phyloP scores from a whole-genome alignment of 2,797 vertebrate genomes.

The Halcyon chelicuti region DNA sequence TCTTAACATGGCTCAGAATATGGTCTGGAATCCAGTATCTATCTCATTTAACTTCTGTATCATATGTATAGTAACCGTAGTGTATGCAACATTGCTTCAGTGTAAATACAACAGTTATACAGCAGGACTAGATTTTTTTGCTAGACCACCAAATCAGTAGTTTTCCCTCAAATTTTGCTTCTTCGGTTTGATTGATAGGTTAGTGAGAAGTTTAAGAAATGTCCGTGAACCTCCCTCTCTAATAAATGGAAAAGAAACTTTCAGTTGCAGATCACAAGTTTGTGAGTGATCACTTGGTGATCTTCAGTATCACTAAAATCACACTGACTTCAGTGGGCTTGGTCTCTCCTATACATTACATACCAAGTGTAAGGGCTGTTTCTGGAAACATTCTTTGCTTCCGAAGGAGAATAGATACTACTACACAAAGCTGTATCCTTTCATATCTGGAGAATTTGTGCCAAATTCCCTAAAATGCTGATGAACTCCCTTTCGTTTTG shows the following conservation, averaged over 20 bases:
- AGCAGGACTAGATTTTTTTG: not conserved
- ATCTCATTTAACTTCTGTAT: conserved; percentile 58
- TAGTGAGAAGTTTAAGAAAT: not conserved
- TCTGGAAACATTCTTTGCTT: not conserved
- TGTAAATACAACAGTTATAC: conserved; percentile 60
- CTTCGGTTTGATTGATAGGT: not conserved
- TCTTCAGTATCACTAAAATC: not conserved
- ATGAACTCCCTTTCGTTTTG: not conserved
- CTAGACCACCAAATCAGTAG: not conserved
- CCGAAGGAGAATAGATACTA: not conserved
- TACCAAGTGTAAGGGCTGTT: not conserved
- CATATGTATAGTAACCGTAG: conserved; percentile 57
- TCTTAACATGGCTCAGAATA: not conserved
- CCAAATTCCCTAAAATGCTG: not conserved
- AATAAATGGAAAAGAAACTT: not conserved
- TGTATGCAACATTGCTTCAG: not conserved
- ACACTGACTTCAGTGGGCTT: not conserved
- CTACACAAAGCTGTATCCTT: not conserved
- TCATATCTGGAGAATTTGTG: not conserved
- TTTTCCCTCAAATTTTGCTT: not conserved
- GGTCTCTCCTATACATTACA: not conserved
- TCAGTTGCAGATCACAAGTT: not conserved
- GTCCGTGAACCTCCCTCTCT: not conserved
- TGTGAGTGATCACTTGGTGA: not conserved
- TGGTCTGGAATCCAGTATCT: not conserved